phyloP scores from a whole-genome alignment of 1,140 invertebrate species.

The Heterodera carotae region DNA sequence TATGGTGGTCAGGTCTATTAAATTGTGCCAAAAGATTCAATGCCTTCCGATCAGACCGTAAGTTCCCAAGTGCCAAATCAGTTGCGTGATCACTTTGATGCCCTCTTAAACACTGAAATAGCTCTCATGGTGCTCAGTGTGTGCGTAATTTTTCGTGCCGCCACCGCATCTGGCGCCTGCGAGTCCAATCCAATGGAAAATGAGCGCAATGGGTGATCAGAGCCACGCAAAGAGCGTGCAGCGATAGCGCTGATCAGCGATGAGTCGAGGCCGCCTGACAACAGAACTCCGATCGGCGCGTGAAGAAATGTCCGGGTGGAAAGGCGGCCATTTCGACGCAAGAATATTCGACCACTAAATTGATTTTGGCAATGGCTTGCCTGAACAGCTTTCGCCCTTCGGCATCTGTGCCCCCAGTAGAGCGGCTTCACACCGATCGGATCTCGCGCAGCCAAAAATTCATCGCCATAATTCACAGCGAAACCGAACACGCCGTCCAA shows the following conservation, averaged over 20 bases:
- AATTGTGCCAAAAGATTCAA: not conserved
- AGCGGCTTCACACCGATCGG: slow-evolving; percentile 59
- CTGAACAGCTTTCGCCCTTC: slow-evolving; percentile 58
- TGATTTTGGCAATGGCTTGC: slow-evolving; percentile 62
- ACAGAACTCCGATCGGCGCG: slow-evolving; percentile 60
- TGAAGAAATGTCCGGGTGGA: slow-evolving; percentile 62
- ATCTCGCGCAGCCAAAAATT: slow-evolving; percentile 62
- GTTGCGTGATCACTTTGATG: slow-evolving; percentile 48
- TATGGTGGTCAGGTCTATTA: slow-evolving; percentile 16
- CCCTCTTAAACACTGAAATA: slow-evolving; percentile 52
- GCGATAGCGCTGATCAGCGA: slow-evolving; percentile 64
- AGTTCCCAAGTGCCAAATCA: slow-evolving; percentile 64
- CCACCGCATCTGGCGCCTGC: slow-evolving; percentile 60
- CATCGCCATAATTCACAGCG: slow-evolving; percentile 58
- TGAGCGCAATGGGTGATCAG: slow-evolving; percentile 46
- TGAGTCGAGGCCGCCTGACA: slow-evolving; percentile 64
- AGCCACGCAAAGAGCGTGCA: slow-evolving; percentile 49
- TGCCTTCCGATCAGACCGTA: slow-evolving; percentile 60
- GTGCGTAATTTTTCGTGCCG: slow-evolving; percentile 60
- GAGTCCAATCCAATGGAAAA: slow-evolving; percentile 62
- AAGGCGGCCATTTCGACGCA: slow-evolving; percentile 56
- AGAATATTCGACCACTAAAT: slow-evolving; percentile 54
- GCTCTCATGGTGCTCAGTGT: slow-evolving; percentile 57
- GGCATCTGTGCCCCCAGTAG: slow-evolving; percentile 59
- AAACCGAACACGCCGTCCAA: slow-evolving; percentile 64